Base-by-base conservation (phyloP, 2,888 invertebrate genomes). In the Esperia sulphurella region DNA sequence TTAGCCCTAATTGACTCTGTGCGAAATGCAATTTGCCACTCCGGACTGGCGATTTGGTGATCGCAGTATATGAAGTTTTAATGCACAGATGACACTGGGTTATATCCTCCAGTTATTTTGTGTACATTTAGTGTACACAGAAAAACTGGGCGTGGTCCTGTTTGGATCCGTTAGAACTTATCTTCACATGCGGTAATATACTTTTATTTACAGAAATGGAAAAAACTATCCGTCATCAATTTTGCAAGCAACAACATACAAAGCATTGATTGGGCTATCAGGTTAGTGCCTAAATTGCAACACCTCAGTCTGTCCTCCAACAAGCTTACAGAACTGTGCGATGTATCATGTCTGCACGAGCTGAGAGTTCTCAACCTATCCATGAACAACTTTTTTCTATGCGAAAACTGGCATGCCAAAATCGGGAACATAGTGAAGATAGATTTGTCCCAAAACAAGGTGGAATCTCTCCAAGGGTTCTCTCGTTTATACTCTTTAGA, bases 341-440 rank as follows among this genome's bases (percentile, higher is more conserved):
- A 96, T 76, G 91, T 98, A 38, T 95, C 95, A 0, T 92, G 93
- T 56, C 88, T 98, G 35, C 94, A 96, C 46, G 92, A 94, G 49
- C 82, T 98, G 28, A 92, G 94, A 8, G 86, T 93, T 43, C 88
- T 98, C 9, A 94, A 95, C 64, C 80, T 98, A 14, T 94, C 95
- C 0, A 94, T 95, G 68, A 98, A 97, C 86, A 89, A 92, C 41
- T 94, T 96, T 61, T 77, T 88, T 0, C 75, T 92, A 4, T 94
- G 97, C 57, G 92, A 94, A 30, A 92, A 95, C 71, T 92, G 98
- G 83, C 95, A 97, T 75, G 92, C 94, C 5, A 95, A 95, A 77
- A 91, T 98, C 50, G 97, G 97, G 6, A 97, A 98, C 79, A 92
- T 98, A 41, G 93, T 94, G n/a, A 93, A 92, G 49, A 91, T 99